phyloP scores from a whole-genome alignment of 1,140 invertebrate genomes.

The Ptiloglossa arizonensis region DNA sequence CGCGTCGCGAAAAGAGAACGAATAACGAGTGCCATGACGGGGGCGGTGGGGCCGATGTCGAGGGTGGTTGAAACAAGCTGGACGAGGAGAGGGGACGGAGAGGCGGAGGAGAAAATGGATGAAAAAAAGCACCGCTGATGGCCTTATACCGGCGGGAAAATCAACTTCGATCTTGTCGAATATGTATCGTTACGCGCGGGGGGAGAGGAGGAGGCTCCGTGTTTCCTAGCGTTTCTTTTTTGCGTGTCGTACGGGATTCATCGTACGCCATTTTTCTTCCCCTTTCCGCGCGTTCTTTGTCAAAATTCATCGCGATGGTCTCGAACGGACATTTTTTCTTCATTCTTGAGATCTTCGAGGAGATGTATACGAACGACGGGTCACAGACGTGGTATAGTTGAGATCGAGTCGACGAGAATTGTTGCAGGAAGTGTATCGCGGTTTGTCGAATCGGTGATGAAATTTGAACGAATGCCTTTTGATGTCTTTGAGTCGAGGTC shows the following conservation, averaged over 20 bases:
- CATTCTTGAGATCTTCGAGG: no score
- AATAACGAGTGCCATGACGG: constrained; percentile 44
- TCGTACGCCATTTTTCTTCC: neutral
- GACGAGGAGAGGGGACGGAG: no score
- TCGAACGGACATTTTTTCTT: no score
- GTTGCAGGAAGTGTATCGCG: no score
- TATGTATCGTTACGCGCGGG: constrained; percentile 5
- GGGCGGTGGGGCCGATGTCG: neutral
- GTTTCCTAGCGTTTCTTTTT: neutral
- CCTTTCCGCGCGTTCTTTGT: neutral
- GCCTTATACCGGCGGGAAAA: constrained; percentile 51
- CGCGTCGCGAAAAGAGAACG: constrained; percentile 36
- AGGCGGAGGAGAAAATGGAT: constrained; percentile 5
- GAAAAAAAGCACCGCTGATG: constrained; percentile 44
- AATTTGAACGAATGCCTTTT: no score
- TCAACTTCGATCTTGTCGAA: constrained; percentile 57
- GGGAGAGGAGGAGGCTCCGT: no score
- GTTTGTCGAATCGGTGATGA: no score
- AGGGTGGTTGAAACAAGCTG: no score
- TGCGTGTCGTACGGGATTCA: neutral
- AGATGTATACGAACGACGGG: no score
- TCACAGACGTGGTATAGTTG: no score
- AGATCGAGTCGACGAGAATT: no score
- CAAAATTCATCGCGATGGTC: neutral
- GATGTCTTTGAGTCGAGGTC: no score